Conservation (phyloP, 2,888 invertebrate species). For the Caenorhabditis sp. region DNA sequence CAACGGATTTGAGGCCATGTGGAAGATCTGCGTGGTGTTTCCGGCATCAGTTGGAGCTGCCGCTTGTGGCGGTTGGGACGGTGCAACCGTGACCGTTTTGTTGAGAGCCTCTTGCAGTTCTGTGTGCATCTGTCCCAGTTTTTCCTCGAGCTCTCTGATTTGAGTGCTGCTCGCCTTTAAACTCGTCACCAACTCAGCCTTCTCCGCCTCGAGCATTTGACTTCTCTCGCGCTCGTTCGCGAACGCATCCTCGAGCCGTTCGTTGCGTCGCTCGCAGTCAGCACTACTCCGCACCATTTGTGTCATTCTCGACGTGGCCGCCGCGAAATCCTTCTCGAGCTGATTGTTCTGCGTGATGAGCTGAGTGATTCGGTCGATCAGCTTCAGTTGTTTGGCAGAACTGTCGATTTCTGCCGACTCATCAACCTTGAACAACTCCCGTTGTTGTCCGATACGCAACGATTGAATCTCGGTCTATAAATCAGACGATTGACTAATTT, state of each 20-base stretch:
- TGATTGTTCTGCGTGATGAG: slow-evolving; percentile 44
- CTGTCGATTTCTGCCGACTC: slow-evolving; percentile 19
- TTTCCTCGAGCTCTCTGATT: slow-evolving; percentile 9
- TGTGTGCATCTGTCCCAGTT: slow-evolving; percentile 1
- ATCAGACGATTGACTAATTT: background rate
- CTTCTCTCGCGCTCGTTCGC: slow-evolving; percentile 29
- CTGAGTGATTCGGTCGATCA: slow-evolving; percentile 39
- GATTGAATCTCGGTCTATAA: slow-evolving; percentile 53
- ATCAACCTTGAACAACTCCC: slow-evolving; percentile 36
- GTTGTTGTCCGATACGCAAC: slow-evolving; percentile 44
- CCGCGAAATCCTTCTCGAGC: slow-evolving; percentile 53
- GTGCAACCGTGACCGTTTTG: background rate
- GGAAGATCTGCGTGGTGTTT: slow-evolving; percentile 57
- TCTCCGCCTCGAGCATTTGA: slow-evolving; percentile 20
- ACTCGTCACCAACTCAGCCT: slow-evolving; percentile 1
- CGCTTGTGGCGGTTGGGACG: no score
- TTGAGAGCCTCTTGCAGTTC: slow-evolving; percentile 15
- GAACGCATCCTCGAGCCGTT: slow-evolving; percentile 48
- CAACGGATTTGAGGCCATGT: slow-evolving; percentile 58
- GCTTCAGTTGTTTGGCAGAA: slow-evolving; percentile 23
- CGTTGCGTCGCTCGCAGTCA: slow-evolving; percentile 38
- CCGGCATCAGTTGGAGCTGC: slow-evolving; percentile 56
- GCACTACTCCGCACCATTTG: slow-evolving; percentile 33
- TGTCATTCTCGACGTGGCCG: slow-evolving; percentile 49
- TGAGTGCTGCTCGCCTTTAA: slow-evolving; percentile 10